A percentile compares a stretch with the other conserved stretches of the same genome.
phyloP scores from a whole-genome alignment of 2,888 invertebrate genomes.

The Ophioninae sp. region DNA sequence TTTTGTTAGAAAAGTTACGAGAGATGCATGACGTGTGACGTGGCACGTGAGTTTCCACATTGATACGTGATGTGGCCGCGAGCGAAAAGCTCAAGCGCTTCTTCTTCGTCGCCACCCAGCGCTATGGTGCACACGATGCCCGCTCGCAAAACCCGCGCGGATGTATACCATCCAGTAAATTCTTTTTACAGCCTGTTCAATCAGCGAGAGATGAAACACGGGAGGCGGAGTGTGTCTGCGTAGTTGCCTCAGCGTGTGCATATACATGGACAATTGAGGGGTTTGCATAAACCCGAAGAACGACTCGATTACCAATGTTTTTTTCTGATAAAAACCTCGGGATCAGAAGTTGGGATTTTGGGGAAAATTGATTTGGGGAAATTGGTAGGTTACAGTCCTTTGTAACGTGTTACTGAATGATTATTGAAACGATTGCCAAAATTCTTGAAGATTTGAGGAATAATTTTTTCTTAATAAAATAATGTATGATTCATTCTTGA shows the following conservation, averaged over 20 bases:
- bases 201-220: conserved; percentile 76
- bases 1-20: conserved; percentile 67
- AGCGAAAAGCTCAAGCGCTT: conserved; percentile 9
- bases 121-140: conserved; percentile 19
- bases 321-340: no score
- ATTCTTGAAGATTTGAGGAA: no score
- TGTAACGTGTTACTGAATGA: no score
- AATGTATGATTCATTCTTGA: no score
- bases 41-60: conserved; percentile 42
- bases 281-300: neutral
- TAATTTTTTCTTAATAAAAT: no score
- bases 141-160: conserved; percentile 45
- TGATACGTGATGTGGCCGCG: conserved; percentile 50
- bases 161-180: conserved; percentile 72
- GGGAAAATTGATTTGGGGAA: no score
- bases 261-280: neutral
- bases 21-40: conserved; percentile 35
- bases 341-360: no score
- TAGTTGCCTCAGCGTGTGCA: neutral
- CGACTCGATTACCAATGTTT: no score
- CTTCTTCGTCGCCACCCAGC: conserved; percentile 24
- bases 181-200: conserved; percentile 76
- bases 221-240: conserved; percentile 17
- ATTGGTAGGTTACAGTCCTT: no score
- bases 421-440: no score